Conservation (phyloP, 2,113 vertebrate genomes). For the Zingel zingel region DNA sequence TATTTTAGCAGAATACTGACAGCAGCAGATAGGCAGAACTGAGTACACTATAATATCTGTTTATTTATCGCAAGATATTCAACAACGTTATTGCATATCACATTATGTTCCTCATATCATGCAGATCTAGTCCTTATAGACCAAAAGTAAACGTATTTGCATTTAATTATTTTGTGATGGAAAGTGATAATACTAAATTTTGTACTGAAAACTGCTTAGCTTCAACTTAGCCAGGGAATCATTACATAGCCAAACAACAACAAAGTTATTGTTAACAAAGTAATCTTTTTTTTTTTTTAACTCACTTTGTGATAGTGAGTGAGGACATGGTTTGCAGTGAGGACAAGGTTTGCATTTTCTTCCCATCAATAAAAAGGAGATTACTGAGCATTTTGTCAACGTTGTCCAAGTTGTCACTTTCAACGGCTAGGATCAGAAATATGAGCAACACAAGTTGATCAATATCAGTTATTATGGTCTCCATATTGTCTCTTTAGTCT, state of each 20-base stretch:
- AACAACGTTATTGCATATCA: no score
- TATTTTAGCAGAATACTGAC: no score
- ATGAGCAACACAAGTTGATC: neutral
- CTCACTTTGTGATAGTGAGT: constrained; percentile 11
- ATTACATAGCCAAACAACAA: neutral
- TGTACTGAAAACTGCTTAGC: neutral
- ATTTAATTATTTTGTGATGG: neutral
- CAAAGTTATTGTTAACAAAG: no score
- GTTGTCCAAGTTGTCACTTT: neutral
- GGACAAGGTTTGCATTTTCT: constrained; percentile 18
- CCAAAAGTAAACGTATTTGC: neutral
- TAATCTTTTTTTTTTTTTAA: constrained; percentile 28
- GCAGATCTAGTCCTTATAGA: neutral
- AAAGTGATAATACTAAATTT: neutral
- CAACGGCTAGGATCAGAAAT: neutral
- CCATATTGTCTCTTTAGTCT: neutral
- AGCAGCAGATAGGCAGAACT: no score
- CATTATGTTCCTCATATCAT: no score
- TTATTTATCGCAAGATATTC: no score
- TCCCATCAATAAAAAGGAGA: neutral
- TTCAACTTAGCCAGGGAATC: neutral
- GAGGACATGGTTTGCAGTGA: constrained; percentile 16
- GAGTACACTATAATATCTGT: no score
- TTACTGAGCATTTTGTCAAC: neutral
- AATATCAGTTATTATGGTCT: neutral